Conservation (phyloP, 2,888 invertebrate species). For the Cosmia pyralina region DNA sequence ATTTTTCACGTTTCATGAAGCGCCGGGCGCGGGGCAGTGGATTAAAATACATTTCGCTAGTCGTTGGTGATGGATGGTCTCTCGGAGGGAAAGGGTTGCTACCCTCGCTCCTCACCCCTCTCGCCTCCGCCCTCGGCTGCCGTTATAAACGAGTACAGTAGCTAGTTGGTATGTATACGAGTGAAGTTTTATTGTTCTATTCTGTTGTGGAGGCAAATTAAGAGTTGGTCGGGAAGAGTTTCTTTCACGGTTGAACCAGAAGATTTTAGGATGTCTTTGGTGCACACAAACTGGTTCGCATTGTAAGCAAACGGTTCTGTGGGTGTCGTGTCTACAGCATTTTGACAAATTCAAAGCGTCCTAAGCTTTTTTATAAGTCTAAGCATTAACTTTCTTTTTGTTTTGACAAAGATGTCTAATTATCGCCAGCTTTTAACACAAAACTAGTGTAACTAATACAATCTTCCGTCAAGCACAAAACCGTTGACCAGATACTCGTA, state of each 20-base stretch:
- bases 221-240: background rate
- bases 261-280: background rate
- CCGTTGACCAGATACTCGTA: background rate
- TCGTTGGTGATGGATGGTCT: slow-evolving; percentile 85
- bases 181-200: slow-evolving; percentile 71
- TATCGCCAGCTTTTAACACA: background rate
- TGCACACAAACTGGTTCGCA: background rate
- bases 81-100: slow-evolving; percentile 83
- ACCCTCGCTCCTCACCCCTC: slow-evolving; percentile 54
- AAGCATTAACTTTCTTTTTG: background rate
- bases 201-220: slow-evolving; percentile 25
- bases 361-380: background rate
- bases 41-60: slow-evolving; percentile 90
- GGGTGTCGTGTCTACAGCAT: background rate
- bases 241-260: background rate
- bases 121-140: slow-evolving; percentile 24
- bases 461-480: background rate
- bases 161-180: slow-evolving; percentile 73
- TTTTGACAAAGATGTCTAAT: background rate
- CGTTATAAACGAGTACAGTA: slow-evolving; percentile 52
- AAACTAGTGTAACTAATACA: background rate
- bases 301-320: background rate
- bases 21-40: slow-evolving; percentile 85
- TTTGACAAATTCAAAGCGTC: background rate
- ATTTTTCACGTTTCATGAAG: slow-evolving; percentile 90